These are phyloP conservation scores for Bombus cullumanus DNA, from an alignment of 1,140 invertebrate genomes.

Conservation along the genomic window DNA sequence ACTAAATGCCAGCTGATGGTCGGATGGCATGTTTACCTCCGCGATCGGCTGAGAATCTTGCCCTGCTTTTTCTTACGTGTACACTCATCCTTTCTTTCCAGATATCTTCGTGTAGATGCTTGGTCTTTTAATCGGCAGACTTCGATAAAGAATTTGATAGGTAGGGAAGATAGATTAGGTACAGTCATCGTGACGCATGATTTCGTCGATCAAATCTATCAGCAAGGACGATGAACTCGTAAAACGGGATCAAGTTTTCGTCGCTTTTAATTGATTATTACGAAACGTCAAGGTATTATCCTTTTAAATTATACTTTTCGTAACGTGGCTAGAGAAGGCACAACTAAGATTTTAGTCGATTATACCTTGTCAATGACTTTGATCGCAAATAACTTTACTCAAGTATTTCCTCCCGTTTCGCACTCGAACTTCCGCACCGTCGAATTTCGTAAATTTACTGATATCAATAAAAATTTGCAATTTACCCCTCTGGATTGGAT, in stretches of 20 bases:
- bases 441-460: neutral
- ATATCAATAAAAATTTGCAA: neutral
- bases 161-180: too few species aligned
- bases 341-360: neutral
- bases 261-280: too few species aligned
- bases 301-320: neutral
- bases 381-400: neutral
- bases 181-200: too few species aligned
- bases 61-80: neutral
- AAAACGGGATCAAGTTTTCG: too few species aligned
- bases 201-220: too few species aligned
- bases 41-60: neutral
- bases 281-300: neutral
- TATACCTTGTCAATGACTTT: neutral
- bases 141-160: neutral
- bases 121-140: neutral
- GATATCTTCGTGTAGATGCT: neutral
- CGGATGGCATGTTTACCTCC: conserved; percentile 53
- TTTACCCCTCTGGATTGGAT: too few species aligned
- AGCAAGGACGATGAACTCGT: too few species aligned
- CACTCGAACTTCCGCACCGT: neutral
- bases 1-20: conserved; percentile 66
- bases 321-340: neutral
- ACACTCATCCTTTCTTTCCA: neutral
- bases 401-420: too few species aligned